phyloP scores from a whole-genome alignment of 2,888 invertebrate genomes.

The Chrysolina haemoptera region DNA sequence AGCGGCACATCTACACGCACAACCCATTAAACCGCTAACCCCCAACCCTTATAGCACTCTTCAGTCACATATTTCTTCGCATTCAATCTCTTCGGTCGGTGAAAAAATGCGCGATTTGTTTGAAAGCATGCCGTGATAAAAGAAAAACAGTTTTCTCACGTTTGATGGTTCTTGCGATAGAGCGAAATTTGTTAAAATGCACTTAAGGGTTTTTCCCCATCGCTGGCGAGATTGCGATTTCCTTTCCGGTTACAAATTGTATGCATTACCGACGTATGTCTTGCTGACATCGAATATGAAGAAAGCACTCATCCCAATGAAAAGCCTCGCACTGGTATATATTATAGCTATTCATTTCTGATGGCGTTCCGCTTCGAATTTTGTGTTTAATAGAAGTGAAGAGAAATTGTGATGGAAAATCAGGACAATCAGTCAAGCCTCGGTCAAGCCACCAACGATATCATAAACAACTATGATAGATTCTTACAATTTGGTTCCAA shows the following conservation, averaged over 20 bases:
- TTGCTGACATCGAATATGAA: conserved; percentile 47
- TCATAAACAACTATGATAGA: no score
- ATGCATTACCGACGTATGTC: conserved; percentile 47
- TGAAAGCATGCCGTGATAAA: conserved; percentile 54
- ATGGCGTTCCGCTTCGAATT: neutral
- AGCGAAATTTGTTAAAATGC: conserved; percentile 47
- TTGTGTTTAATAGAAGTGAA: no score
- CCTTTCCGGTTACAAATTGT: conserved; percentile 48
- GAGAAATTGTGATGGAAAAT: no score
- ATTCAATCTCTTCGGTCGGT: conserved; percentile 25
- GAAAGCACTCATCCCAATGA: conserved; percentile 49
- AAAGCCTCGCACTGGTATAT: conserved; percentile 40
- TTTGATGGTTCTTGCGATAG: conserved; percentile 47
- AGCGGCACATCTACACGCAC: conserved; percentile 7
- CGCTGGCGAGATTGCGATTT: conserved; percentile 34
- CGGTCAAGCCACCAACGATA: no score
- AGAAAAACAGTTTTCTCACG: conserved; percentile 55
- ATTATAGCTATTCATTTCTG: conserved; percentile 41
- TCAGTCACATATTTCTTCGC: conserved; percentile 18
- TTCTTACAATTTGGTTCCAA: no score
- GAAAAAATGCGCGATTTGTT: conserved; percentile 56
- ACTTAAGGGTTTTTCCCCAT: conserved; percentile 45
- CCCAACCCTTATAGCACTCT: conserved; percentile 4
- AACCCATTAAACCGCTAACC: conserved; percentile 15
- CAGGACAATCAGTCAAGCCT: no score